Base-by-base conservation (phyloP, 2,113 vertebrate genomes). In the Dascyllus trimaculatus region DNA sequence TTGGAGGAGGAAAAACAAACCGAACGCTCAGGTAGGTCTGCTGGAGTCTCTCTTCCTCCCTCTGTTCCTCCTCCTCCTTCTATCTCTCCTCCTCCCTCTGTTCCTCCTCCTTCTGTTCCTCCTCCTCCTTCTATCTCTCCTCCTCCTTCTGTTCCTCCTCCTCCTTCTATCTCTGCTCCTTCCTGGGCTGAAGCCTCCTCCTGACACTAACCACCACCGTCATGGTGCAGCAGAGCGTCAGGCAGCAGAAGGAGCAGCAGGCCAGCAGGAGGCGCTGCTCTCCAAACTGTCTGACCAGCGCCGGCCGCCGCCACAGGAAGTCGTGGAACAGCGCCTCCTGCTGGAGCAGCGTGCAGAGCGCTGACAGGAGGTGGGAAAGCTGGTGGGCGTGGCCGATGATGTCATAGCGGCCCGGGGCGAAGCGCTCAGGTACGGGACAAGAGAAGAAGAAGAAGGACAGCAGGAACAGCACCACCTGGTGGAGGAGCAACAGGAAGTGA, bases 311-410 rank as follows among this genome's bases (percentile, higher is more conserved):
- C 63, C 86, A 93, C 85, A 95, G 91, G 71, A 96, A 97, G 93
- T 97, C 96, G 62, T 94, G 72, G 19, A 96, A 92, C 74, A 97
- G 93, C 46, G 96, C 97, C 80, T 97, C 97, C 91, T 96, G 90
- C 88, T 97, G 96, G n/a, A 90, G 94, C 0, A 97, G 86, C 0
- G 95, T 96, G 92, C 95, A 95, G 67, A 97, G 21, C 1, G 95
- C 93, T 84, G 96, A 85, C 63, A 97, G 95, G 14, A 95, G 52
- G 9, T 96, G 96, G 91, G 96, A 97, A 82, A 97, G 95, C 86
- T 97, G 97, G 57, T 96, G 96, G 7, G 92, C 93, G 0, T 96
- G 96, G 32, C 96, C 97, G 2, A 97, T 19, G 0, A 96, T 95
- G 88, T 97, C 96, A 0, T 93, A 97, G 71, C 85, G 85, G 0